phyloP scores from a whole-genome alignment of 1,140 invertebrate genomes.

The Drosophila azteca region DNA sequence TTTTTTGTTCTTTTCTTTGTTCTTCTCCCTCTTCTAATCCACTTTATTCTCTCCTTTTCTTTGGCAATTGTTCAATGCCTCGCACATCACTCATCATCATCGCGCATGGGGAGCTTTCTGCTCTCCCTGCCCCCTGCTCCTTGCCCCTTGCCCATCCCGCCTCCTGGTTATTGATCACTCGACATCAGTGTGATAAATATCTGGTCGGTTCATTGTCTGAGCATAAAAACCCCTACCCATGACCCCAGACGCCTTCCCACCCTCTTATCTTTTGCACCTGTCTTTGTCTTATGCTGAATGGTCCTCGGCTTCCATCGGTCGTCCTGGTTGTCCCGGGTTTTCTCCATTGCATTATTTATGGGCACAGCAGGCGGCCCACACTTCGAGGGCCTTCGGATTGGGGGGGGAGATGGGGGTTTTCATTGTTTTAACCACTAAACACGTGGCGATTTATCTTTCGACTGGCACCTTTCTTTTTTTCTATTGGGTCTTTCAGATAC shows the following conservation, averaged over 20 bases:
- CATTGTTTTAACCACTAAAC: slow-evolving; percentile 48
- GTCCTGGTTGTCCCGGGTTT: background rate
- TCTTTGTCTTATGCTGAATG: slow-evolving; percentile 38
- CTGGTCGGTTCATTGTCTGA: slow-evolving; percentile 39
- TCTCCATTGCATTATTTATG: slow-evolving; percentile 48
- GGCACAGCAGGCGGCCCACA: slow-evolving; percentile 32
- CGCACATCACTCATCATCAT: slow-evolving; percentile 37
- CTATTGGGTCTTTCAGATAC: background rate
- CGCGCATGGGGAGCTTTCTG: background rate
- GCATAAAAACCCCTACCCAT: slow-evolving; percentile 24
- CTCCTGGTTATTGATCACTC: slow-evolving; percentile 34
- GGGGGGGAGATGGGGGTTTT: background rate
- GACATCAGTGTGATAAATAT: slow-evolving; percentile 50
- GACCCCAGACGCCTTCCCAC: background rate
- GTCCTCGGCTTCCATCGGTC: slow-evolving; percentile 1
- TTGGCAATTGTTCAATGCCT: slow-evolving; percentile 10
- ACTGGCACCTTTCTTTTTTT: slow-evolving; percentile 8
- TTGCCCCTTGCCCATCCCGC: background rate
- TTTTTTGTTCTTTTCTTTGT: no score
- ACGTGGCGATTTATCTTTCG: slow-evolving; percentile 42
- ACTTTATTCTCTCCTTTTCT: slow-evolving; percentile 8
- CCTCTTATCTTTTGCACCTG: slow-evolving; percentile 29
- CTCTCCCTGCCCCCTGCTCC: no score
- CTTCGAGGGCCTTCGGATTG: background rate
- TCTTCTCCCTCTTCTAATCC: background rate